Evolutionary conservation across 2,113 vertebrate species (phyloP).

Genomic region (Hipposideros armiger): DNA sequence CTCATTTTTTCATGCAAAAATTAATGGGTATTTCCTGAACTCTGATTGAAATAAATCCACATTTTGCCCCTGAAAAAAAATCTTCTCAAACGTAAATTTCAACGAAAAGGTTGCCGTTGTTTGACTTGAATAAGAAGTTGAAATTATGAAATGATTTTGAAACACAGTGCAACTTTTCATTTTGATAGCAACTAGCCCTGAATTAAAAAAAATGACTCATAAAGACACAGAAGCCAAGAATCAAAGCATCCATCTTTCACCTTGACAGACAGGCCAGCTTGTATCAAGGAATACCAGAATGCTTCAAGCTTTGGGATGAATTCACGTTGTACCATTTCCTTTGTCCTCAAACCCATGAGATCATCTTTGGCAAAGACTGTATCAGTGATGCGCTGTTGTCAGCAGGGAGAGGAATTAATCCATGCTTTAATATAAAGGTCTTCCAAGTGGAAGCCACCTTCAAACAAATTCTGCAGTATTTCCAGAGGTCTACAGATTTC

Average conservation of each 20-base stretch:
- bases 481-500: constrained; percentile 51
- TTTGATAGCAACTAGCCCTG: constrained; percentile 51
- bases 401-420: constrained; percentile 71
- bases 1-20: constrained; percentile 42
- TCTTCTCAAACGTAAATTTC: constrained; percentile 54
- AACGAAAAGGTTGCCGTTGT: constrained; percentile 28
- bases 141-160: constrained; percentile 49
- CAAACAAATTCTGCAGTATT: constrained; percentile 44
- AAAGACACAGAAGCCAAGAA: constrained; percentile 31
- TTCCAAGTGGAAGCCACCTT: constrained; percentile 67
- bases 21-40: constrained; percentile 44
- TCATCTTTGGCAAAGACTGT: constrained; percentile 80
- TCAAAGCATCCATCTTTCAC: constrained; percentile 63
- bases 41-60: constrained; percentile 56
- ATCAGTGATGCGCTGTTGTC: constrained; percentile 73
- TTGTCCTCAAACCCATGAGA: constrained; percentile 76
- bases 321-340: constrained; percentile 62
- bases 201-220: constrained; percentile 35
- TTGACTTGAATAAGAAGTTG: neutral
- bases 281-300: constrained; percentile 26
- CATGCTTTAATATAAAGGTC: constrained; percentile 63
- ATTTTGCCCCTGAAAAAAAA: neutral
- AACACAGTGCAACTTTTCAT: constrained; percentile 51
- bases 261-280: constrained; percentile 48
- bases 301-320: constrained; percentile 24